Evolutionary conservation across 2,797 vertebrate species (phyloP).

Genomic region (Sparidentex hasta): DNA sequence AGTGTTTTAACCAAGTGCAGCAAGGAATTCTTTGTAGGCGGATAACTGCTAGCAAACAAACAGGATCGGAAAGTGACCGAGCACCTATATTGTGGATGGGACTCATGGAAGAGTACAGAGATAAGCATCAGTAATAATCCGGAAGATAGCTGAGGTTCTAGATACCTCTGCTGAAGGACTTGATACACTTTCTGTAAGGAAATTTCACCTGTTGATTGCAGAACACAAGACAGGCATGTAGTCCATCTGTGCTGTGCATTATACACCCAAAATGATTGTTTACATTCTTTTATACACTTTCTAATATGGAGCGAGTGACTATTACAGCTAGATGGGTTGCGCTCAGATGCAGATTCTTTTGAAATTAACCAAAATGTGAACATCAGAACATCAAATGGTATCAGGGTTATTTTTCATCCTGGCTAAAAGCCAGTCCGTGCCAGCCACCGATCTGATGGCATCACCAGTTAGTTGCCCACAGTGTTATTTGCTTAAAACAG

Average conservation of each 20-base stretch:
- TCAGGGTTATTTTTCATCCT: neutral
- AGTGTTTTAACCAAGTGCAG: neutral
- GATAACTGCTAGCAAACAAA: neutral
- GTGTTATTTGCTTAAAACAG: constrained; percentile 14
- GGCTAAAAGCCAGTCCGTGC: neutral
- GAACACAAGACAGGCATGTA: neutral
- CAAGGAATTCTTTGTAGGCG: neutral
- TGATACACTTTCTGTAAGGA: neutral
- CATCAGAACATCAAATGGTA: neutral
- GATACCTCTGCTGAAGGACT: neutral
- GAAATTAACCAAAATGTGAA: neutral
- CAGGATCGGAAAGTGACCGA: neutral
- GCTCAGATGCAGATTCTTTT: neutral
- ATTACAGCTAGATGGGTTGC: neutral
- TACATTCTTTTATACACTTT: neutral
- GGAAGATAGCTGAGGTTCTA: neutral
- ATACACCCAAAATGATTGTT: neutral
- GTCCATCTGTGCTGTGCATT: neutral
- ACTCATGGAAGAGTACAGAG: neutral
- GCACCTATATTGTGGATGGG: neutral
- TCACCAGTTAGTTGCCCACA: neutral
- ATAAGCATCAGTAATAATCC: neutral
- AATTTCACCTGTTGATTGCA: constrained; percentile 7
- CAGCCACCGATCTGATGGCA: neutral
- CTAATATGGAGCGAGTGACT: neutral